Evolutionary conservation across 35 echinoderm and acorn worm species (phyloP).

Genomic region (Lytechinus variegatus): DNA sequence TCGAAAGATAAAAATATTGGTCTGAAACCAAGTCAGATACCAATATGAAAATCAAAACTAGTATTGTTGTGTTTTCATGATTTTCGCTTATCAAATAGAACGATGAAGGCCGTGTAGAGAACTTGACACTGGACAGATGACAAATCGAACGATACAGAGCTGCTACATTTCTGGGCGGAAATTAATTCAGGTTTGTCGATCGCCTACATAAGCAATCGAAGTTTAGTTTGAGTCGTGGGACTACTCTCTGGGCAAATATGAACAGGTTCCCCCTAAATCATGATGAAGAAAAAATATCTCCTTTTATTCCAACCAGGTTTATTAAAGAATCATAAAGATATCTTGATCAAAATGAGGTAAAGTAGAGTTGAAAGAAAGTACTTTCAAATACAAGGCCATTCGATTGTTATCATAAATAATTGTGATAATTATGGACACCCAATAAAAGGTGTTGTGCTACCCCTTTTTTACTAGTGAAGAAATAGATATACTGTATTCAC

Average conservation of each 20-base stretch:
- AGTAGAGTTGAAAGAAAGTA: not conserved
- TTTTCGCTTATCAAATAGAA: too few species aligned
- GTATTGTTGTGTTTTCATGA: too few species aligned
- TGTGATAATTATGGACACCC: not conserved
- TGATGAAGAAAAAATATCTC: not conserved
- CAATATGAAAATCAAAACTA: not conserved
- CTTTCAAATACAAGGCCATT: not conserved
- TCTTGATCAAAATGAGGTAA: not conserved
- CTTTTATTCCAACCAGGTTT: not conserved
- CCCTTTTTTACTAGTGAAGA: too few species aligned
- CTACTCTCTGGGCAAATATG: conserved; percentile 21
- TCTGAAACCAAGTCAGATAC: not conserved
- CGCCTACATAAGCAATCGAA: conserved; percentile 31
- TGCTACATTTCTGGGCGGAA: conserved; percentile 19
- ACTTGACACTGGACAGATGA: not conserved
- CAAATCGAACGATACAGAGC: not conserved
- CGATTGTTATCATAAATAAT: not conserved
- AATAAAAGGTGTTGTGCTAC: too few species aligned
- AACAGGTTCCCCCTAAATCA: not conserved
- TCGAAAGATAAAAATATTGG: not conserved
- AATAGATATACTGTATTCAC: not conserved
- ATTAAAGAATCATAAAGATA: not conserved
- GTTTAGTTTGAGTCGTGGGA: not conserved
- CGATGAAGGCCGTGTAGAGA: too few species aligned
- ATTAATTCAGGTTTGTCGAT: conserved; percentile 21